Evolutionary conservation across 37 sponge, comb jelly and placozoan genomes (phyloP), one percentile per base, ranked within the genome.

Genomic region (Crambe crambe): DNA sequence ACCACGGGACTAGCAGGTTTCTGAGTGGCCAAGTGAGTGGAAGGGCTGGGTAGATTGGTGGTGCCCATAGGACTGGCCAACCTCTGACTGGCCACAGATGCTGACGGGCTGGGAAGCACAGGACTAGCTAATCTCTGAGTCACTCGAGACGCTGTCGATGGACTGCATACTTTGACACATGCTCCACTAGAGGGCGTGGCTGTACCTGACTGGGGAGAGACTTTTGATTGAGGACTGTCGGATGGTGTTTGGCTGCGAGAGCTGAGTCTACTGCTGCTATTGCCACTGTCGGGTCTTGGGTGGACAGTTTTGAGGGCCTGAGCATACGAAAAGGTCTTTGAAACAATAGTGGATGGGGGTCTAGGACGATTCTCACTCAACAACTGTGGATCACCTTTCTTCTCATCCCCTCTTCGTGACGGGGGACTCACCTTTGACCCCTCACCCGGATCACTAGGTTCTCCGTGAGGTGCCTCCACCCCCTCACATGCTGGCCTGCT

Each of bases 191-290:
- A 2, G 2, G 70, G 66, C 35, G 66, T 31, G 66, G 34, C 35
- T 2, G 34, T 30, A 29, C 31, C 66, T 2, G 35, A 65, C 61
- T 60, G 18, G 2, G 30, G 10, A 32, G 35, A 6, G 6, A 47
- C 6, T 47, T 47, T 12, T 47, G 51, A 47, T 47, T 47, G 51
- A 47, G 12, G 35, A 26, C 35, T 43, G 4, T 73, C 82, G 0
- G 74, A 73, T 5, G 82, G 82, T 21, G 82, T 82, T 1, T 73
- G 74, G 64, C 82, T 72, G 40, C 82, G 63, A 1, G 74, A 82
- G 17, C 73, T 73, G 65, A 63, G n/a, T 27, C 15, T 73, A 22
- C 74, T 58, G 54, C 54, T 73, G 15, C 18, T 56, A 21, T 31
- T 8, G 32, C 12, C 66, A 65, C 66, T 42, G 43, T 70, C 70